Conservation (phyloP, 64 coral and sea anemone species). For the Acropora tenuis region DNA sequence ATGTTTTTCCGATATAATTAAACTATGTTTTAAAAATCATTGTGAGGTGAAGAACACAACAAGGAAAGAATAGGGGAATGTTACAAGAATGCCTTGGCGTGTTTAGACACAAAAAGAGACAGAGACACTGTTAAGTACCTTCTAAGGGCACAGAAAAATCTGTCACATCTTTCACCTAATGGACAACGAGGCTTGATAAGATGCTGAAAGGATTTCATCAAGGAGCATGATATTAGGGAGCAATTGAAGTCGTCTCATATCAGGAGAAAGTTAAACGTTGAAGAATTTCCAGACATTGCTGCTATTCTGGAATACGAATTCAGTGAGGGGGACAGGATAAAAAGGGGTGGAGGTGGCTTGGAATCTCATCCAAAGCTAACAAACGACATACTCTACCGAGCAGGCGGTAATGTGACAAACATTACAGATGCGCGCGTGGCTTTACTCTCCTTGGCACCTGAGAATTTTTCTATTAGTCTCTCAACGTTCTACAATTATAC, state of each 20-base stretch:
- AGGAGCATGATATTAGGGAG: background rate
- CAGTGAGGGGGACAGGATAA: conserved; percentile 8
- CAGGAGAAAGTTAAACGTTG: too few species aligned
- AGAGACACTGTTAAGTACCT: conserved; percentile 46
- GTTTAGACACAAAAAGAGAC: conserved; percentile 66
- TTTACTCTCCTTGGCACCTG: conserved; percentile 10
- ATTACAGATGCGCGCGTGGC: conserved; percentile 28
- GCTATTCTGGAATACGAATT: conserved; percentile 28
- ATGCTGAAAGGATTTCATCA: background rate
- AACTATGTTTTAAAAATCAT: too few species aligned
- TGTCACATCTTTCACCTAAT: background rate
- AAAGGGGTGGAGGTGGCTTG: conserved; percentile 9
- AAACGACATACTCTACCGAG: background rate
- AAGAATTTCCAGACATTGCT: conserved; percentile 35
- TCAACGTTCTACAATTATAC: conserved; percentile 46
- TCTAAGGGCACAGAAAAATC: background rate
- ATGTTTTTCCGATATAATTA: too few species aligned
- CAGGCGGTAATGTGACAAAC: conserved; percentile 14
- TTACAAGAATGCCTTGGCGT: background rate
- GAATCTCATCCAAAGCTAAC: conserved; percentile 26
- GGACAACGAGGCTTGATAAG: background rate
- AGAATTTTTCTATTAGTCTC: conserved; percentile 22
- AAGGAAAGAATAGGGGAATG: conserved; percentile 11
- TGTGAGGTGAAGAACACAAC: background rate
- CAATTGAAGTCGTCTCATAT: background rate